phyloP scores from a whole-genome alignment of 1,140 invertebrate species.

The Wiebesia pumilae region DNA sequence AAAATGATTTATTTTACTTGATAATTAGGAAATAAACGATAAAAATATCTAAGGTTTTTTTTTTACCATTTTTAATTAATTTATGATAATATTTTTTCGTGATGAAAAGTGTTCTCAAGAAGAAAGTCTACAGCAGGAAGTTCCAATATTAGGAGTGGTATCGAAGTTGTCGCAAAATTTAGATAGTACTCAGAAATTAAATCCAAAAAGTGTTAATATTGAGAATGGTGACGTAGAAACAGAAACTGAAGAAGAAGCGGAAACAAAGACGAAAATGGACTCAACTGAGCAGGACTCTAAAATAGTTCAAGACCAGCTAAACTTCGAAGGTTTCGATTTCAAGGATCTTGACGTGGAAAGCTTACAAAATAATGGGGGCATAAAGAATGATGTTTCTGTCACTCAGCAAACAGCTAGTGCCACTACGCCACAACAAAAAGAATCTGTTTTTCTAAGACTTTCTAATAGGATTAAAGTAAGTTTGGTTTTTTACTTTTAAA shows the following conservation, averaged over 20 bases:
- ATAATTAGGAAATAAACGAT: not conserved
- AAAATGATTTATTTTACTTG: no score
- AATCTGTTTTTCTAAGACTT: constrained; percentile 95
- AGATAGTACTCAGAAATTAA: constrained; percentile 35
- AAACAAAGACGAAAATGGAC: constrained; percentile 41
- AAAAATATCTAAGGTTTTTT: not conserved
- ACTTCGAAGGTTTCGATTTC: constrained; percentile 73
- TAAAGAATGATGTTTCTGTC: constrained; percentile 57
- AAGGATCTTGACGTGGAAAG: constrained; percentile 71
- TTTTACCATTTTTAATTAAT: not conserved
- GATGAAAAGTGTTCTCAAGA: constrained; percentile 23
- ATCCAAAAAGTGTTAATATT: constrained; percentile 20
- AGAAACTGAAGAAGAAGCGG: constrained; percentile 50
- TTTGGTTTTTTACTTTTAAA: not conserved
- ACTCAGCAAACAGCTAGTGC: constrained; percentile 62
- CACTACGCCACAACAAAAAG: constrained; percentile 81
- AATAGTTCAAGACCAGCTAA: constrained; percentile 64
- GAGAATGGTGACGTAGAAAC: not conserved
- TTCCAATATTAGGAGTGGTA: not conserved
- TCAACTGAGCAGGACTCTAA: constrained; percentile 58
- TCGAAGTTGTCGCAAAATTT: not conserved
- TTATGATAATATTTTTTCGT: not conserved
- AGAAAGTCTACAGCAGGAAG: not conserved
- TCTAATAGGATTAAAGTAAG: constrained; percentile 95
- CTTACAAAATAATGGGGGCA: constrained; percentile 57